Evolutionary conservation across 2,113 vertebrate genomes (phyloP).

Genomic region (Paraplagusia blochii): DNA sequence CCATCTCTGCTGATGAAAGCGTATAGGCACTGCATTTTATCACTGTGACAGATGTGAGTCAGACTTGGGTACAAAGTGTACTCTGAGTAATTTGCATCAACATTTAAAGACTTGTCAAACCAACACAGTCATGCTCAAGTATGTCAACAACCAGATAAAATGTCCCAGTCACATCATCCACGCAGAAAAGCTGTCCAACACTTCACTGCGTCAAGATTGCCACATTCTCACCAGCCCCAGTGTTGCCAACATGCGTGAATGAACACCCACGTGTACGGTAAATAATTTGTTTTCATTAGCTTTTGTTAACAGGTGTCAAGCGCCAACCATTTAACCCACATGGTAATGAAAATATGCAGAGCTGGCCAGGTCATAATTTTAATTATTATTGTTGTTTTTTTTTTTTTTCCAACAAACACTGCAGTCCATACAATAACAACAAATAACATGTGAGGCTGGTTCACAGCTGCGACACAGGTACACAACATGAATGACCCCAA

Average conservation of each 20-base stretch:
- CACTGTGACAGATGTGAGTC: constrained; percentile 41
- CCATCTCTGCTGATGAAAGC: constrained; percentile 34
- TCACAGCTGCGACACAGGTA: too few relatives aligned
- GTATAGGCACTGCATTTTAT: constrained; percentile 23
- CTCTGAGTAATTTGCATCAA: constrained; percentile 42
- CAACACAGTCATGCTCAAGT: constrained; percentile 29
- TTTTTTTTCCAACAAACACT: too few relatives aligned
- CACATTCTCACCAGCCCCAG: background rate
- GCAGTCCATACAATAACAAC: too few relatives aligned
- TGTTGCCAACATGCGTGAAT: background rate
- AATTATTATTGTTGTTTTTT: too few relatives aligned
- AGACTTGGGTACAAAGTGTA: constrained; percentile 42
- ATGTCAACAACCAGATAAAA: constrained; percentile 15
- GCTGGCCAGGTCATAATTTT: too few relatives aligned
- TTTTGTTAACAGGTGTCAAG: too few relatives aligned
- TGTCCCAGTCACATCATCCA: constrained; percentile 8
- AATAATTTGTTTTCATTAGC: too few relatives aligned
- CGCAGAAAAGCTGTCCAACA: constrained; percentile 1
- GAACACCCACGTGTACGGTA: too few relatives aligned
- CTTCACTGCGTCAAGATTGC: background rate
- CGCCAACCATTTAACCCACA: too few relatives aligned
- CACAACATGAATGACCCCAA: too few relatives aligned
- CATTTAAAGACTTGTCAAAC: constrained; percentile 34
- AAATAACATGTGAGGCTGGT: too few relatives aligned
- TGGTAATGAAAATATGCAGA: too few relatives aligned